Evolutionary conservation across 2,797 vertebrate species (phyloP).

Genomic region (Gila robusta): DNA sequence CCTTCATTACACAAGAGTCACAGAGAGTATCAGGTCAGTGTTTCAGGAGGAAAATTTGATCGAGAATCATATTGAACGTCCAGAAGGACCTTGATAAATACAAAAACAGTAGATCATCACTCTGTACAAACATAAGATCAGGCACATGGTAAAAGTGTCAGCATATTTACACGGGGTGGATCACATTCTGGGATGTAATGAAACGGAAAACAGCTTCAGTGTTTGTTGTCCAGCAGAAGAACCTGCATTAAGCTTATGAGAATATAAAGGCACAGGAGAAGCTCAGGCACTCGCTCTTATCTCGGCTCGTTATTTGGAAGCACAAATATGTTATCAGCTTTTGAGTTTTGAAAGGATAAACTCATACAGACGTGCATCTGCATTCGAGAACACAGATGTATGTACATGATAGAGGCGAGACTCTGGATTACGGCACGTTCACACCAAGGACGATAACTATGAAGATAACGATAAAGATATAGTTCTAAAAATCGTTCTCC

Average conservation of each 20-base stretch:
- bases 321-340: conserved; percentile 4
- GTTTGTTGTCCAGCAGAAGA: conserved; percentile 62
- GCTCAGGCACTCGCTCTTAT: not conserved
- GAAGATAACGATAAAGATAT: too few species aligned
- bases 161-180: conserved; percentile 61
- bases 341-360: not conserved
- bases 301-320: not conserved
- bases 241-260: not conserved
- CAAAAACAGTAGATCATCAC: conserved; percentile 16
- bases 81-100: conserved; percentile 31
- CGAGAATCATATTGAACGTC: not conserved
- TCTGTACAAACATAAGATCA: conserved; percentile 38
- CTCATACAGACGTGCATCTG: not conserved
- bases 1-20: conserved; percentile 60
- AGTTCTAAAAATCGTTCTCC: too few species aligned
- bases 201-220: conserved; percentile 72
- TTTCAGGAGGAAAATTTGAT: not conserved
- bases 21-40: conserved; percentile 57
- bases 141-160: conserved; percentile 40
- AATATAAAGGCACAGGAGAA: not conserved
- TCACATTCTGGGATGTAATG: conserved; percentile 82
- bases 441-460: too few species aligned
- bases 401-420: not conserved
- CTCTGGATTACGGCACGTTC: not conserved
- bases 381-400: not conserved